Percentiles rank a stretch among this genome's conserved stretches.
Evolutionary conservation across 1,140 invertebrate genomes (phyloP).

Genomic region (Sarcophaga peregrina): DNA sequence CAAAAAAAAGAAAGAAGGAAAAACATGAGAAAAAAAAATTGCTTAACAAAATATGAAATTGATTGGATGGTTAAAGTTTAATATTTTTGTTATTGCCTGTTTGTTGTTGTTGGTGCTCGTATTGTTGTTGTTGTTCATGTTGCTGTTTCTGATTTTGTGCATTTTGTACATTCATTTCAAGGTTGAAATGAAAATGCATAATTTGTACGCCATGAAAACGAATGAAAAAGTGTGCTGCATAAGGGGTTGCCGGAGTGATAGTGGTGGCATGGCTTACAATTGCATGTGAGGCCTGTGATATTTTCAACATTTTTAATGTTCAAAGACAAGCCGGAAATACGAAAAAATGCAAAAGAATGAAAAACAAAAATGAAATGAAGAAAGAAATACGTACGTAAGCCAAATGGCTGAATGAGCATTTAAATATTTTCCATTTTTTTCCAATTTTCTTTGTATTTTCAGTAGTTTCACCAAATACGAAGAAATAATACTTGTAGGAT

Average conservation of each 20-base stretch:
- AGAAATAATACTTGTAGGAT: too few relatives aligned
- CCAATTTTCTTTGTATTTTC: too few relatives aligned
- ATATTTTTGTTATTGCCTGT: neutral
- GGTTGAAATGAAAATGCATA: slow-evolving; percentile 24
- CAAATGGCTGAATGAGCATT: slow-evolving; percentile 13
- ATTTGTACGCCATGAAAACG: slow-evolving; percentile 8
- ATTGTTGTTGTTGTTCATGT: neutral
- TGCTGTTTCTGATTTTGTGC: neutral
- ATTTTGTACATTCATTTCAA: neutral
- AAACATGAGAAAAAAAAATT: neutral
- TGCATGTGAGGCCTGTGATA: neutral
- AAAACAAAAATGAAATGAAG: neutral
- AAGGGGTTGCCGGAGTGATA: too few relatives aligned
- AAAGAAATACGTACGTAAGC: neutral
- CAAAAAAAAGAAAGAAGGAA: too few relatives aligned
- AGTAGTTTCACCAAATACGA: too few relatives aligned
- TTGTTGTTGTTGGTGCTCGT: too few relatives aligned
- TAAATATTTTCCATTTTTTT: neutral
- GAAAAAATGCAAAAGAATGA: neutral
- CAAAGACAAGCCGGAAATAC: slow-evolving; percentile 15
- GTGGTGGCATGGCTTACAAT: neutral
- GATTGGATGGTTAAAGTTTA: slow-evolving; percentile 22
- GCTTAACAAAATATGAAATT: slow-evolving; percentile 17
- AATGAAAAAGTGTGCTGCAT: neutral
- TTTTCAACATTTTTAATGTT: slow-evolving; percentile 6